phyloP scores from a whole-genome alignment of 2,113 vertebrate genomes.

The Leptocoma aspasia region DNA sequence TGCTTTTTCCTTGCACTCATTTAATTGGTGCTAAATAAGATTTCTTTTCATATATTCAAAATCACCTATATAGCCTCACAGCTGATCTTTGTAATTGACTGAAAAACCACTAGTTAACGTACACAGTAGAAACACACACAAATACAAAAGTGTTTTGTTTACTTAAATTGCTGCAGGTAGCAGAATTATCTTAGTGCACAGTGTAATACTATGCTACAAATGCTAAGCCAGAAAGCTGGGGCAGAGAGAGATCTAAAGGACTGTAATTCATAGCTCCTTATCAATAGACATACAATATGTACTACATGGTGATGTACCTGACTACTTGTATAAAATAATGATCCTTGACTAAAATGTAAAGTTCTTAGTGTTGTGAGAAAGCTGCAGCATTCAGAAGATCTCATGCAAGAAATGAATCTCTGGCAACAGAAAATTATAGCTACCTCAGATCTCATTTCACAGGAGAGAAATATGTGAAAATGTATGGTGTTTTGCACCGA shows the following conservation, averaged over 20 bases:
- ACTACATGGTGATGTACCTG: not conserved
- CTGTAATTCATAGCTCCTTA: not conserved
- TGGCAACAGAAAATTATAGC: not conserved
- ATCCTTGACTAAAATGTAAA: not conserved
- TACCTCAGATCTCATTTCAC: not conserved
- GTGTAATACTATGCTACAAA: not conserved
- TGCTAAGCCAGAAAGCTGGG: not conserved
- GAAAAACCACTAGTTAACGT: not conserved
- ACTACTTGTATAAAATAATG: not conserved
- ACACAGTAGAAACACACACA: not conserved
- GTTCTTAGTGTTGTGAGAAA: not conserved
- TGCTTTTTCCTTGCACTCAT: not conserved
- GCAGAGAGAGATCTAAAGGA: not conserved
- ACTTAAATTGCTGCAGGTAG: not conserved
- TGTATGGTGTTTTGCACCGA: not conserved
- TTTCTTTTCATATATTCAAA: not conserved
- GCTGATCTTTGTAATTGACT: not conserved
- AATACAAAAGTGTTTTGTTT: not conserved
- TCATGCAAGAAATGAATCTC: slow-evolving; percentile 24
- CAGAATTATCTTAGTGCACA: not conserved
- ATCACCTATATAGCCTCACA: not conserved
- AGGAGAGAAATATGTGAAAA: not conserved
- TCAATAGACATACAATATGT: not conserved
- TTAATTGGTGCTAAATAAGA: not conserved
- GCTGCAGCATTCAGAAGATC: not conserved